Base-by-base conservation (phyloP, 2,113 vertebrate species). In the Carettochelys insculpta region DNA sequence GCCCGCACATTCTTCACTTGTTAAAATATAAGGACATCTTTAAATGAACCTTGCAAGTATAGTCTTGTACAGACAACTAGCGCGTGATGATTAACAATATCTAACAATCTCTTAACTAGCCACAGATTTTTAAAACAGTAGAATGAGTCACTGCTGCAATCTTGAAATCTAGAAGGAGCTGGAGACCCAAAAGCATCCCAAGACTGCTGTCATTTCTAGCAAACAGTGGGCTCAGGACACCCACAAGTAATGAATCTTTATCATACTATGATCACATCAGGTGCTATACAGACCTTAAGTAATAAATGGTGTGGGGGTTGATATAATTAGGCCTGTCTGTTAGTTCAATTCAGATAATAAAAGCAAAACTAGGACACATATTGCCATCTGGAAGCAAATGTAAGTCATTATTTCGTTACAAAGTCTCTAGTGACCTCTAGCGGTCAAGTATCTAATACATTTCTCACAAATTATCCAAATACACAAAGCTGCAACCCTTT, bases 381-480 rank as follows among this genome's bases (percentile, higher is more conserved):
- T 31, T n/a, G 53, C n/a, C 38, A 50, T 27, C 47, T 6, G 34
- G 41, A 68, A 87, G 91, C 82, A 82, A 92, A 92, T 92, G 50
- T 16, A 48, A 53, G 51, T 5, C 25, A 12, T 34, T 45, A 80
- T 83, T 86, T 84, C 41, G 93, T 96, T 90, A 82, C 51, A 96
- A 96, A 93, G 91, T 93, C 90, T 95, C 88, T 87, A 54, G 29
- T 92, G 97, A 91, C 96, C 97, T 95, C 97, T 97, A 95, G 95
- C 90, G 97, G 95, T 89, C 88, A 88, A 45, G 11, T 50, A 78
- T 43, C 8, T 11, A 81, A 16, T 29, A 31, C 45, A 16, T 38
- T 41, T 75, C 52, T 76, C 71, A 27, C 11, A n/a, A 50, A 31
- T 61, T 34, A 31, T 61, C 31, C 41, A 31, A 65, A 31, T 45